Evolutionary conservation across 2,797 vertebrate genomes (phyloP), one percentile per base, ranked within the genome.

Genomic region (Halcyon badia): DNA sequence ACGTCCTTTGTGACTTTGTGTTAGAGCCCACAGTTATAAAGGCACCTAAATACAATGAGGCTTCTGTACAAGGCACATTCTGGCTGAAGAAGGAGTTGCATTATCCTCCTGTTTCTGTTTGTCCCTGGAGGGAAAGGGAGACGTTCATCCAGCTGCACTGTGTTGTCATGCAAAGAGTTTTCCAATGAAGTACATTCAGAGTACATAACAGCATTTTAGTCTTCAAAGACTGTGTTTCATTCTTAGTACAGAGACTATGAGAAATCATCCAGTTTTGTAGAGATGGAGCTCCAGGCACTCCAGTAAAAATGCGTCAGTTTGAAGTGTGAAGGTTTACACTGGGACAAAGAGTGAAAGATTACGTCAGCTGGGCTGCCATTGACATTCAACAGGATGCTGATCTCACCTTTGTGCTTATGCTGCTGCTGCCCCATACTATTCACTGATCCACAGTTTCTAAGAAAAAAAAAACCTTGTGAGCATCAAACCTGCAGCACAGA

Each of bases 331-430:
- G 48, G 25, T 87, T 96, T 90, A n/a, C 51, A 35, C 1, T 60
- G 76, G 79, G 44, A 83, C 54, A 96, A 94, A 93, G 33, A 26
- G 48, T 62, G 60, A 92, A 95, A 78, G 41, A 83, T 92, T 66
- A 33, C 15, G 2, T 91, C 73, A 91, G 10, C 26, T 87, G 51
- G 37, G 76, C 70, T 83, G 35, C 82, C 76, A 57, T 64, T 93
- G 81, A 81, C 28, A 76, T 42, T 42, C 72, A 69, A 77, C n/a
- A 71, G 56, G 72, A 80, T 83, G 65, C 42, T 93, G 88, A 94
- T 54, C 37, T 96, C 89, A 65, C 14, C n/a, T 70, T 80, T 75
- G 19, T 69, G 31, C 46, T 93, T 70, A 15, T 77, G 48, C 28
- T 90, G 33, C 39, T 91, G 35, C 61, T 76, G 62, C 49, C 30